Evolutionary conservation across 1,140 invertebrate genomes (phyloP).

Genomic region (Chelonus insularis): DNA sequence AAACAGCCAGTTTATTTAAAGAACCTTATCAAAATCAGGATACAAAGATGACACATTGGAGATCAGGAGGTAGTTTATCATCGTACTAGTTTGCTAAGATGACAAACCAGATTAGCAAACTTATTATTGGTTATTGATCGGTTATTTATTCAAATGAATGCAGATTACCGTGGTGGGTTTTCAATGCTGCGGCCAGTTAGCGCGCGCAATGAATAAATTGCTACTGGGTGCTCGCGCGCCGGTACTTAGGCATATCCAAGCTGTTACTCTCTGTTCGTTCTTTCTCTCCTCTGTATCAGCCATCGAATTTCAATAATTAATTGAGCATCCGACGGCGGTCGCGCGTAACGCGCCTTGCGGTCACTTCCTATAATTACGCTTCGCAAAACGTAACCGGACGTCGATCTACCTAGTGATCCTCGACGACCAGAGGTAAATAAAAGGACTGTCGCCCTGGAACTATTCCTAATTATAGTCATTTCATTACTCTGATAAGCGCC

Average conservation of each 20-base stretch:
- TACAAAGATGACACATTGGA: neutral
- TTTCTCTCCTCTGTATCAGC: slow-evolving; percentile 18
- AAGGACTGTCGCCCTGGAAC: slow-evolving; percentile 4
- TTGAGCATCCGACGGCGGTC: slow-evolving; percentile 23
- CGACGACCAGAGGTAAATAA: neutral
- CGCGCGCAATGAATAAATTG: slow-evolving; percentile 61
- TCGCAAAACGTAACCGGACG: slow-evolving; percentile 22
- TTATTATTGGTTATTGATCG: slow-evolving; percentile 62
- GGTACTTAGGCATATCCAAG: slow-evolving; percentile 40
- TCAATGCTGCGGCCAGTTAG: slow-evolving; percentile 57
- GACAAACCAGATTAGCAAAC: slow-evolving; percentile 56
- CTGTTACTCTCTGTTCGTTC: neutral
- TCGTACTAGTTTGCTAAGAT: slow-evolving; percentile 47
- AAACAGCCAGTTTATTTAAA: too few relatives aligned
- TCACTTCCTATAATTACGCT: slow-evolving; percentile 30
- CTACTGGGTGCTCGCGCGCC: slow-evolving; percentile 54
- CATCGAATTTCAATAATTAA: slow-evolving; percentile 35
- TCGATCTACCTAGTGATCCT: slow-evolving; percentile 1
- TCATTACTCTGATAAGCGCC: neutral
- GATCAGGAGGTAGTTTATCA: slow-evolving; percentile 41
- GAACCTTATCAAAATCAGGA: too few relatives aligned
- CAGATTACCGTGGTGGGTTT: slow-evolving; percentile 58
- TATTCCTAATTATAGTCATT: slow-evolving; percentile 1
- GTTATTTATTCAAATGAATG: slow-evolving; percentile 62
- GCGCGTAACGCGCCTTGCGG: slow-evolving; percentile 16